A percentile compares a stretch with the other conserved stretches of the same genome.
Evolutionary conservation across 2,888 invertebrate genomes (phyloP).

Genomic region (Idaea biselata): DNA sequence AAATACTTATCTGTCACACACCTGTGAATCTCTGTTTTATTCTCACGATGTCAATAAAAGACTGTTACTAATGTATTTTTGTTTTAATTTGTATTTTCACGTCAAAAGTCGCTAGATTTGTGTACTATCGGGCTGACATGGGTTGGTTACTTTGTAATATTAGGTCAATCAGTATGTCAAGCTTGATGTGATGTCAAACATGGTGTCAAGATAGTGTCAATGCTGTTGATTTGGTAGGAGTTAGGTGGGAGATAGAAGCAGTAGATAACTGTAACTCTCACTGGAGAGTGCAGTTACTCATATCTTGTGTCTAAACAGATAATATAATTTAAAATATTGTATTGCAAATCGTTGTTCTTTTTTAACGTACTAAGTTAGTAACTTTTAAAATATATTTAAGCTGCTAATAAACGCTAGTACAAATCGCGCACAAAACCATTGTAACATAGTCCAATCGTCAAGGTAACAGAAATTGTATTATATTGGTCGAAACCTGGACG

Average conservation of each 20-base stretch:
- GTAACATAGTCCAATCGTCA: too few species aligned
- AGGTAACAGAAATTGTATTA: too few species aligned
- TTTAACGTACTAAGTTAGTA: too few species aligned
- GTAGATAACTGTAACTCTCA: not conserved
- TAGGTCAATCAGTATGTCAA: conserved; percentile 23
- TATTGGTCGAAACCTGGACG: too few species aligned
- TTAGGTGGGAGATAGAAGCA: conserved; percentile 2
- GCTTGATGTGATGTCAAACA: conserved; percentile 26
- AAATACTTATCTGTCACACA: conserved; percentile 30
- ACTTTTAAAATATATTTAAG: too few species aligned
- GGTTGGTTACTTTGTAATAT: conserved; percentile 11
- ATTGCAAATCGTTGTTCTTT: too few species aligned
- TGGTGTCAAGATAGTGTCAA: conserved; percentile 25
- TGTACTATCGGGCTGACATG: conserved; percentile 3
- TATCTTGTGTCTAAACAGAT: too few species aligned
- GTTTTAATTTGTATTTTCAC: conserved; percentile 7
- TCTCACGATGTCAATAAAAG: conserved; percentile 27
- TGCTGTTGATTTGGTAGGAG: conserved; percentile 6
- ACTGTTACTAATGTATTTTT: conserved; percentile 15
- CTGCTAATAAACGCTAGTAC: too few species aligned
- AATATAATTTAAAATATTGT: too few species aligned
- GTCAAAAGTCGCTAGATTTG: not conserved
- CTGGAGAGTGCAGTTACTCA: too few species aligned
- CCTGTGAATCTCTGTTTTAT: conserved; percentile 23
- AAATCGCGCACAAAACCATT: too few species aligned